Evolutionary conservation across 2,797 vertebrate genomes (phyloP).

Genomic region (Coregonus sp.): DNA sequence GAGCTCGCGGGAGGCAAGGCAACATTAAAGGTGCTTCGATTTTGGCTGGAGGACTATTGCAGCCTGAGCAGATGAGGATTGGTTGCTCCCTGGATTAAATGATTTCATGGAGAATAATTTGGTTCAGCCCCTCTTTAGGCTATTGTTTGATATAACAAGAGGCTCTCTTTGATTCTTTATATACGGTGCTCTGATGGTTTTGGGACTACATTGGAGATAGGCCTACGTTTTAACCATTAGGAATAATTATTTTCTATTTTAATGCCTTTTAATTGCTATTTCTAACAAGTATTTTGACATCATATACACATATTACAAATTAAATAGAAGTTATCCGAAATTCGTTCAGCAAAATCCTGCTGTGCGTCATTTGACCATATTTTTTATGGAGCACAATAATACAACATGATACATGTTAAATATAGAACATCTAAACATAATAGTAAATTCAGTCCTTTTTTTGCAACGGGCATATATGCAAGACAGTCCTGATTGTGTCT

Average conservation of each 20-base stretch:
- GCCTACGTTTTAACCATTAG: not conserved
- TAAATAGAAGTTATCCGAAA: not conserved
- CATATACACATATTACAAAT: not conserved
- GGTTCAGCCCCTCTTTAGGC: slow-evolving; percentile 56
- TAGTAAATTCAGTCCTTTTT: not conserved
- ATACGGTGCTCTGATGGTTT: not conserved
- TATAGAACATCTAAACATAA: slow-evolving; percentile 15
- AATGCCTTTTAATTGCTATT: not conserved
- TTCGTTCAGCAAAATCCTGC: not conserved
- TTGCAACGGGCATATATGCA: not conserved
- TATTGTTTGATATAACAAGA: slow-evolving; percentile 6
- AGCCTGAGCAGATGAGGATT: slow-evolving; percentile 65
- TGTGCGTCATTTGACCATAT: not conserved
- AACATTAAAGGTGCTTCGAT: slow-evolving; percentile 50
- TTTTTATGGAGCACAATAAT: not conserved
- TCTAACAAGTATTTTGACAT: no score
- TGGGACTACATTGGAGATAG: not conserved
- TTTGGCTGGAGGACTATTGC: slow-evolving; percentile 39
- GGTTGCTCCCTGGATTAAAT: slow-evolving; percentile 73
- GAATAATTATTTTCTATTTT: not conserved
- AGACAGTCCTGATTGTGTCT: slow-evolving; percentile 19
- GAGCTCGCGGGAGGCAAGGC: slow-evolving; percentile 48
- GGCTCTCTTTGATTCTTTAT: not conserved
- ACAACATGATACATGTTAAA: not conserved
- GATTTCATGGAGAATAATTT: slow-evolving; percentile 66